A percentile compares a stretch with the other conserved stretches of the same genome.
Evolutionary conservation across 2,797 vertebrate genomes (phyloP).

Genomic region (Sphenopsis melanotis): DNA sequence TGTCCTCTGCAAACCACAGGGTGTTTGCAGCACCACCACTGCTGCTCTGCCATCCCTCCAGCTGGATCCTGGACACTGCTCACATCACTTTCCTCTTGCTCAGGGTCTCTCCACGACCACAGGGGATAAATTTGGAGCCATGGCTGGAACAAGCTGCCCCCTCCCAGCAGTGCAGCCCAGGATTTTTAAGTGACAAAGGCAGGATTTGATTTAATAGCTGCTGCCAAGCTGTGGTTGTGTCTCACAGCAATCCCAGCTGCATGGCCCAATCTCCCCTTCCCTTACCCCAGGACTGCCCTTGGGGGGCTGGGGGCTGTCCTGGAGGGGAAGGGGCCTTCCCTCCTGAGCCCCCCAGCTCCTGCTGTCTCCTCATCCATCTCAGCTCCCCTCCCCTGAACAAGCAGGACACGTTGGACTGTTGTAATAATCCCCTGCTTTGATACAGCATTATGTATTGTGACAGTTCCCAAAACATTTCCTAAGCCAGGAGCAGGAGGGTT

Average conservation of each 20-base stretch:
- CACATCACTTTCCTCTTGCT: background rate
- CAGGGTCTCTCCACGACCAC: background rate
- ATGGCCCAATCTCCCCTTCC: background rate
- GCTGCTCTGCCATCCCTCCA: background rate
- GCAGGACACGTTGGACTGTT: too few relatives aligned
- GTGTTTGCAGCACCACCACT: background rate
- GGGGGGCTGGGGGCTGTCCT: background rate
- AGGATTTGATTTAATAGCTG: background rate
- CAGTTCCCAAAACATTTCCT: too few relatives aligned
- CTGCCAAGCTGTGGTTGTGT: background rate
- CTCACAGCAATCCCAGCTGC: background rate
- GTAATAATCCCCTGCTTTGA: too few relatives aligned
- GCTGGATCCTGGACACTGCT: accelerated
- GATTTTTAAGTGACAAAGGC: background rate
- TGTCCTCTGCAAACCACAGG: background rate
- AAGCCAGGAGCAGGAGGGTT: too few relatives aligned
- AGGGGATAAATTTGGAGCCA: background rate
- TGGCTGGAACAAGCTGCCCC: background rate
- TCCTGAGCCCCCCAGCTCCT: background rate
- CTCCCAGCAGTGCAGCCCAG: background rate
- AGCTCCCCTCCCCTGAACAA: too few relatives aligned
- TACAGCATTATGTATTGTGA: too few relatives aligned
- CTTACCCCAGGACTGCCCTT: background rate
- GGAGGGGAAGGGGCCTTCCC: background rate
- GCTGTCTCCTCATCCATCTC: too few relatives aligned